Base-by-base conservation (phyloP, 2,888 invertebrate genomes). In the Macrophya alboannulata region DNA sequence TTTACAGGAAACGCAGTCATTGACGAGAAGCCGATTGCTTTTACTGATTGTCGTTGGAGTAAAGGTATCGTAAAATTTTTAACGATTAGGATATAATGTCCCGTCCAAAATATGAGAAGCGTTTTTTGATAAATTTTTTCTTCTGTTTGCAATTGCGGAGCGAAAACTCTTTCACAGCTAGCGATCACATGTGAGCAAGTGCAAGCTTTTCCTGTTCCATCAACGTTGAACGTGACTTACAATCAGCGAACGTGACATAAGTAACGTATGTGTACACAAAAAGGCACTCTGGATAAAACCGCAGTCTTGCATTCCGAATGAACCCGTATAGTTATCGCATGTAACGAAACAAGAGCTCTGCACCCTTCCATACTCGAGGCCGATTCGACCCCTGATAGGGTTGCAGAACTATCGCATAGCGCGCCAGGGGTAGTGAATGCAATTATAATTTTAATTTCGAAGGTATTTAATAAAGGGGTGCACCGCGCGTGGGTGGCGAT, bases 381-480 rank as follows among this genome's bases (percentile, higher is more conserved):
- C 21, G 59, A 81, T 81, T 40, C 81, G 62, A 81, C 62, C 62
- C 81, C 68, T 17, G 83, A 83, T 71, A 83, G 72, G 83, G 83
- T 83, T 68, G 83, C 83, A 68, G 65, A 83, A 83, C 83, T 83
- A 83, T 71, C 68, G 83, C 83, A 71, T 83, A 83, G 71, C 83
- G 71, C 17, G 25, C 83, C 9, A 88, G 87, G 90, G 91, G 89
- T 90, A 92, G 91, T 91, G 91, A 93, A 92, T 92, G 93, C 93
- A 93, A 93, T 93, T 93, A 93, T 93, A 93, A 93, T 93, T 93
- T 93, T 93, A 93, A 93, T 93, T 93, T 93, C 92, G 91, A 91
- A 93, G 93, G 93, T 92, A 93, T 93, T 93, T 92, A 93, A 93
- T 93, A 93, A 93, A 93, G 92, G 93, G 92, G 90, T 88, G 90